A percentile compares a stretch with the other conserved stretches of the same genome.
Evolutionary conservation across 2,888 invertebrate species (phyloP).

Genomic region (Noctua pronuba): DNA sequence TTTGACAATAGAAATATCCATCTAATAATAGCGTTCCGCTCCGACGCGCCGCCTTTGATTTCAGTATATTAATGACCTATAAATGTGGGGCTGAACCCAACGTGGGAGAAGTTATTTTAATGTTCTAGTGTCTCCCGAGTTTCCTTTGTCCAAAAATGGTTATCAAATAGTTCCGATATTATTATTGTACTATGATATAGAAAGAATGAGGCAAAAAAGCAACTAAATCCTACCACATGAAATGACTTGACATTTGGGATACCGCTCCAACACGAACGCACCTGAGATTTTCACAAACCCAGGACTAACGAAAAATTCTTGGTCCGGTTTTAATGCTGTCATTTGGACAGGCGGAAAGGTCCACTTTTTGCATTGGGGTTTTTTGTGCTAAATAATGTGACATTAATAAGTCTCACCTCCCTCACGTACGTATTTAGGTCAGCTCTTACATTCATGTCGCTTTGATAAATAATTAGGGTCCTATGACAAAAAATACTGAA

Average conservation of each 20-base stretch:
- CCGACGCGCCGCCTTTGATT: constrained; percentile 45
- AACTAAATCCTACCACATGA: constrained; percentile 8
- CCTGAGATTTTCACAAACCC: constrained; percentile 71
- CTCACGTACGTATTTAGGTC: constrained; percentile 80
- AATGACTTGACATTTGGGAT: constrained; percentile 64
- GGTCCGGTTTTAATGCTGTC: constrained; percentile 81
- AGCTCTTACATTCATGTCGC: constrained; percentile 73
- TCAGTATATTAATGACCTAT: constrained; percentile 48
- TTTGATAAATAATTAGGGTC: constrained; percentile 74
- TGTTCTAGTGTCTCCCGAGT: constrained; percentile 18
- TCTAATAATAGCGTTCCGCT: constrained; percentile 45
- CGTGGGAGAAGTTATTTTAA: constrained; percentile 35
- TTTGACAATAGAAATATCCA: constrained; percentile 59
- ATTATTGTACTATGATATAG: neutral
- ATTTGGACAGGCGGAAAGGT: constrained; percentile 82
- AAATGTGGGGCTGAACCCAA: constrained; percentile 27
- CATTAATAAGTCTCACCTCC: constrained; percentile 84
- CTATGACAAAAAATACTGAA: constrained; percentile 63
- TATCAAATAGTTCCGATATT: neutral
- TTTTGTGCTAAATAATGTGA: constrained; percentile 83
- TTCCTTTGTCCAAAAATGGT: constrained; percentile 20
- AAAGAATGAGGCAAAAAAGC: neutral
- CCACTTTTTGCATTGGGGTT: constrained; percentile 80
- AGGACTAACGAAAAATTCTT: constrained; percentile 69
- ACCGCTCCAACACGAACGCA: constrained; percentile 61